Conservation (phyloP, 2,113 vertebrate species). For the Tragelaphus strepsiceros region DNA sequence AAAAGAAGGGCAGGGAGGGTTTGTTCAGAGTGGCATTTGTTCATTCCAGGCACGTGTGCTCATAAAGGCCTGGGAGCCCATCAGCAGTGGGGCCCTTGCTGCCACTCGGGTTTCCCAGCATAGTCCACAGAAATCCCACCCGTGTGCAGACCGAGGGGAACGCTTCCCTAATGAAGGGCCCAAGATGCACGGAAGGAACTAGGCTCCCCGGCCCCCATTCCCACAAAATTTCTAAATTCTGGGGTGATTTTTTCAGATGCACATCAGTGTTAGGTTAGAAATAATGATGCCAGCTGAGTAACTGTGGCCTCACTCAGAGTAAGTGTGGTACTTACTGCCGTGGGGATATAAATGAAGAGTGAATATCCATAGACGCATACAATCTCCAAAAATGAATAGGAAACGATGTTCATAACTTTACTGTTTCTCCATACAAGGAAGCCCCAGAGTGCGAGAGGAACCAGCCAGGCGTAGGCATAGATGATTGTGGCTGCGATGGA, state of each 20-base stretch:
- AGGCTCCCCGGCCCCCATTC: background rate
- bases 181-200: background rate
- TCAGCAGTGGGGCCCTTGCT: background rate
- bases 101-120: background rate
- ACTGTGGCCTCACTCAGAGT: accelerated
- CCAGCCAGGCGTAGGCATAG: conserved; percentile 94
- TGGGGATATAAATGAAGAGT: conserved; percentile 94
- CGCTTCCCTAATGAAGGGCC: background rate
- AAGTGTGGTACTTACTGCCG: conserved; percentile 84
- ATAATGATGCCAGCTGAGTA: background rate
- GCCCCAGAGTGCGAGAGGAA: conserved; percentile 94
- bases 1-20: background rate
- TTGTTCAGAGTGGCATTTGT: background rate
- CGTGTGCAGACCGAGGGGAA: background rate
- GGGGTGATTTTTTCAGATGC: background rate
- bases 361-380: conserved; percentile 98
- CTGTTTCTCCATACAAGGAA: conserved; percentile 95
- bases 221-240: background rate
- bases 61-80: background rate
- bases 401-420: conserved; percentile 91
- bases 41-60: background rate
- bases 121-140: background rate
- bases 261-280: background rate
- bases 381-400: conserved; percentile 96
- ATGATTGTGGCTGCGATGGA: conserved; percentile 94